Evolutionary conservation across 2,888 invertebrate species (phyloP), one percentile per base, ranked within the genome.

Genomic region (Dryadula phaetusa): DNA sequence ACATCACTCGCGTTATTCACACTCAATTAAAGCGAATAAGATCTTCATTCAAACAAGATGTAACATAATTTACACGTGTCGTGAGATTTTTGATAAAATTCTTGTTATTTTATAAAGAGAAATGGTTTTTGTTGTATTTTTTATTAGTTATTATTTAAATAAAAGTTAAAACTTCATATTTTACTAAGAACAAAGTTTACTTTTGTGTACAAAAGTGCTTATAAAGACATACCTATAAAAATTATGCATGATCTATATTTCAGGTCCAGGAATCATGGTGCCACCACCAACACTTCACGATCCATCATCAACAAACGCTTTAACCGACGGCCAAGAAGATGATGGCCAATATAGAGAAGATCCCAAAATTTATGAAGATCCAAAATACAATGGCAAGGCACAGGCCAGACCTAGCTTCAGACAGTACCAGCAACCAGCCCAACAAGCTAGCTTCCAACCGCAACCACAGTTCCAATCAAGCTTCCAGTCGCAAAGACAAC

Each of bases 341-440:
- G 97, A 97, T 79, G 97, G 97, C 0, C 97, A 97, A 78, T 97
- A 97, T 86, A 93, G 96, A 53, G 97, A 97, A 81, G 97, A 97
- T 82, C 97, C 97, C 0, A 94, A 94, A 70, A 94, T 96, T 69
- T 97, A 97, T 88, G 95, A 96, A 83, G 95, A 95, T 79, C 95
- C 95, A 8, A 94, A 94, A 73, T 95, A 93, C 87, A 95, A 85
- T 84, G 87, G 80, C 77, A 84, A 76, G 72, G 79, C 77, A 68
- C 84, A 72, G 64, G 70, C 77, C 64, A 79, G 83, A 67, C 84
- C 83, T n/a, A 75, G 80, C 1, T 72, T 84, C 75, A 79, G 77
- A 14, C 87, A 87, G 75, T 88, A 76, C 82, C 84, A 86, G 64
- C 78, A 75, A 54, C 79, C 80, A 16, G 74, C 78, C 77, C 54